Evolutionary conservation across 1,140 invertebrate genomes (phyloP), one percentile per base, ranked within the genome.

Genomic region (Drosophila asahinai): DNA sequence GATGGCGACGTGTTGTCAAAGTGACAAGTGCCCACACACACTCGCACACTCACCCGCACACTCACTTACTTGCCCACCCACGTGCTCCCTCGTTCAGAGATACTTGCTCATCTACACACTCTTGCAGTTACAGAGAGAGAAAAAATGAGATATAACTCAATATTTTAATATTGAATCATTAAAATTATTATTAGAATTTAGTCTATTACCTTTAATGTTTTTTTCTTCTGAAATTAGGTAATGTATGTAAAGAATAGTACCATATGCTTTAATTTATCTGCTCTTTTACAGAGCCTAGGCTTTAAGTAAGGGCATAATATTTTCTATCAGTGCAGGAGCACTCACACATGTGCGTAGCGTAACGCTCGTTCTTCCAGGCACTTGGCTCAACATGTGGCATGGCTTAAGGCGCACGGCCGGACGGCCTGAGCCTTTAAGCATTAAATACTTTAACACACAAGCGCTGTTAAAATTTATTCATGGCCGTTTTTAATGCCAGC

Each of bases 371-470:
- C 48, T 74, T 61, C 42, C 70, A 67, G 51, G 55, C 63, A 72
- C 72, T 63, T 78, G 68, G 49, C 57, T 77, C 77, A 74, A 78
- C 83, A 86, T 86, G 84, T 86, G 84, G 83, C 84, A 80, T 79
- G 77, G 84, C 84, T 87, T 89, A 89, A 87, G 81, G 67, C 84
- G 79, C 63, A 80, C 84, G 84, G 80, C 84, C 81, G 83, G 80
- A 83, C 77, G 55, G 68, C 54, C 81, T 87, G 83, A 87, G 84
- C 81, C 84, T 81, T 90, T 84, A 90, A 89, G 84, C 81, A 89
- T 89, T 89, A 89, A 89, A 89, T 89, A 90, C 84, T 89, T 89
- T 89, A 89, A 87, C 84, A 87, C 84, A 87, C 86, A 89, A 80
- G 86, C 86, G 84, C 74, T 81, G 84, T 90, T 90, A 83, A 89